These are phyloP conservation scores for Macrophya annulata DNA, from an alignment of 2,888 invertebrate genomes.

Conservation along the genomic window DNA sequence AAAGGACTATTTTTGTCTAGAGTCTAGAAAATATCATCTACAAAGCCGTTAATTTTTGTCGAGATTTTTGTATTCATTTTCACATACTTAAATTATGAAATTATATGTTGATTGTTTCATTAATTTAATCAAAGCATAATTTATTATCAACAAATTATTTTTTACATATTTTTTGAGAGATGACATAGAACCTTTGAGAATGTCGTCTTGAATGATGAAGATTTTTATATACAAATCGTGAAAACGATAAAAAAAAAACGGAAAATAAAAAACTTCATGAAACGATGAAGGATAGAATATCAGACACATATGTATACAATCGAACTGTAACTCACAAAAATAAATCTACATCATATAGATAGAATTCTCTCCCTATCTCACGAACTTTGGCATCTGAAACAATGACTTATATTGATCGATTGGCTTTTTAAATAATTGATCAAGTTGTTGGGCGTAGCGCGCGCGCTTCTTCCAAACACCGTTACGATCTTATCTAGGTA, in stretches of 20 bases:
- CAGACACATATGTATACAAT: background rate
- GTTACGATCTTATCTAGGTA: background rate
- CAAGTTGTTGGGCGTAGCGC: background rate
- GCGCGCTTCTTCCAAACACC: background rate
- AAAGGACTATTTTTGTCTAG: too few relatives aligned
- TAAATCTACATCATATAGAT: background rate
- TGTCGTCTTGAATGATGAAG: background rate
- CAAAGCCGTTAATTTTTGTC: too few relatives aligned
- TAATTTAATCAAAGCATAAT: background rate
- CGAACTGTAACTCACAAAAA: background rate
- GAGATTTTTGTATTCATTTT: too few relatives aligned
- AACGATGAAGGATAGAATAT: slow-evolving; percentile 5
- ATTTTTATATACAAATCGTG: background rate
- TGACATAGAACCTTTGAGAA: background rate
- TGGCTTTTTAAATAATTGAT: slow-evolving; percentile 48
- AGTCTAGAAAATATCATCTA: too few relatives aligned
- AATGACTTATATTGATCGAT: slow-evolving; percentile 44
- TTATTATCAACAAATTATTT: background rate
- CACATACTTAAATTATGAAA: too few relatives aligned
- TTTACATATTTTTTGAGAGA: background rate
- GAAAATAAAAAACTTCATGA: background rate
- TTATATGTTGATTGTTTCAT: background rate
- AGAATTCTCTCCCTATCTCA: background rate
- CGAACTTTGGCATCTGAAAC: slow-evolving; percentile 20
- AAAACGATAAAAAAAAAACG: background rate